phyloP scores from a whole-genome alignment of 2,797 vertebrate species.

The Champsocephalus esox region DNA sequence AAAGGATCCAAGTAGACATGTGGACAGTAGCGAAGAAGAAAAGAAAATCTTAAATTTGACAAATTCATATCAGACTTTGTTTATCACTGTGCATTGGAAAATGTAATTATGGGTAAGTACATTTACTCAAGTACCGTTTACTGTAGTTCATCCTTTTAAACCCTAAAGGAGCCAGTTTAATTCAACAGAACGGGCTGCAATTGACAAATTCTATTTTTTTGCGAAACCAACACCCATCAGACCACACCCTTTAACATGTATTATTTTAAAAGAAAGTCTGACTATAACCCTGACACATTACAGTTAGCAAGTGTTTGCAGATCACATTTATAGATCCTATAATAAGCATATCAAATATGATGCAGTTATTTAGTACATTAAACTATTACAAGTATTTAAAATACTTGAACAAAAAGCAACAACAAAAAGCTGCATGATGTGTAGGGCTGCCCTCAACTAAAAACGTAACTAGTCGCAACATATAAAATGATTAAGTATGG shows the following conservation, averaged over 20 bases:
- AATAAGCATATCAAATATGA: neutral
- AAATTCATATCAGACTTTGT: neutral
- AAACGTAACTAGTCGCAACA: too few species aligned
- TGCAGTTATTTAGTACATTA: neutral
- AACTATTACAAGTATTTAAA: neutral
- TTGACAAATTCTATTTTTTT: neutral
- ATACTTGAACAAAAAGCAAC: neutral
- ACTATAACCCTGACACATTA: neutral
- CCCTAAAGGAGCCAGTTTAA: too few species aligned
- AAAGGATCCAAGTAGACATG: slow-evolving; percentile 11
- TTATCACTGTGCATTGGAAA: neutral
- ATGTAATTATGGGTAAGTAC: neutral
- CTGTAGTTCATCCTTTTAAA: neutral
- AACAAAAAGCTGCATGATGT: neutral
- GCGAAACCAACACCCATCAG: neutral
- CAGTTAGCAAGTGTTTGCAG: neutral
- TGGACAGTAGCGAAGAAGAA: neutral
- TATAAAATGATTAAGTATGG: too few species aligned
- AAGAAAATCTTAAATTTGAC: too few species aligned
- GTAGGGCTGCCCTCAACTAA: too few species aligned
- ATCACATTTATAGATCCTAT: neutral
- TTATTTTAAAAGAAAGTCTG: neutral
- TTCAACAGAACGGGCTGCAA: too few species aligned
- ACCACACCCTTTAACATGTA: neutral
- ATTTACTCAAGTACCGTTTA: neutral